These are phyloP conservation scores for Crax fasciolata DNA, from an alignment of 2,797 vertebrate genomes.

Conservation along the genomic window DNA sequence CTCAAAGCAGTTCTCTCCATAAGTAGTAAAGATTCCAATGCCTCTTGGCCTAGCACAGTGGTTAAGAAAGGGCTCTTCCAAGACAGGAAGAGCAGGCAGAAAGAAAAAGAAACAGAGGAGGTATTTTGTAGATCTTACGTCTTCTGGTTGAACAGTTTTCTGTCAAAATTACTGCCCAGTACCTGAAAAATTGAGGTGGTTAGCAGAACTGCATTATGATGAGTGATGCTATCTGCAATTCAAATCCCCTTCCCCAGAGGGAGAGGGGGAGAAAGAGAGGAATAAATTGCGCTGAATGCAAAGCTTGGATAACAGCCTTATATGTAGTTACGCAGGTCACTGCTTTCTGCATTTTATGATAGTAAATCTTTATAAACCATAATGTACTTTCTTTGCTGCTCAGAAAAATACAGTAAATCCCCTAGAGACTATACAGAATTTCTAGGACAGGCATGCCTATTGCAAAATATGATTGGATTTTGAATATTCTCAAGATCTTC, in stretches of 20 bases:
- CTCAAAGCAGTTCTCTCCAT: background rate
- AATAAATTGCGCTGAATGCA: slow-evolving; percentile 20
- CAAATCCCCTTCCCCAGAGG: slow-evolving; percentile 10
- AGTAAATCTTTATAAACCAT: slow-evolving; percentile 30
- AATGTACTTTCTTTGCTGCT: background rate
- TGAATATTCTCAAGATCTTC: slow-evolving; percentile 1
- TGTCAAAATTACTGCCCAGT: background rate
- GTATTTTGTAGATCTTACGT: background rate
- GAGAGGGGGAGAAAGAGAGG: background rate
- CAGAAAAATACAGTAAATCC: slow-evolving; percentile 11
- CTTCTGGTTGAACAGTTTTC: background rate
- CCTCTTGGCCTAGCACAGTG: fast-evolving
- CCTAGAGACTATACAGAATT: slow-evolving; percentile 12
- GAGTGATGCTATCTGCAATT: background rate
- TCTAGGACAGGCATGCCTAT: slow-evolving; percentile 23
- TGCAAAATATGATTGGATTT: slow-evolving; percentile 45
- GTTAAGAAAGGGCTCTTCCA: background rate
- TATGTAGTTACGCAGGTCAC: slow-evolving; percentile 18
- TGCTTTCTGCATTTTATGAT: slow-evolving; percentile 47
- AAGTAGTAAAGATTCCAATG: background rate
- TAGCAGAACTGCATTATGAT: background rate
- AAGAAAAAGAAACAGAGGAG: background rate
- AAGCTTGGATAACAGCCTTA: slow-evolving; percentile 22
- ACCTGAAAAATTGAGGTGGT: background rate
- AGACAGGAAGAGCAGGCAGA: background rate